Base-by-base conservation (phyloP, 2,888 invertebrate genomes). In the Allophyes oxyacanthae region DNA sequence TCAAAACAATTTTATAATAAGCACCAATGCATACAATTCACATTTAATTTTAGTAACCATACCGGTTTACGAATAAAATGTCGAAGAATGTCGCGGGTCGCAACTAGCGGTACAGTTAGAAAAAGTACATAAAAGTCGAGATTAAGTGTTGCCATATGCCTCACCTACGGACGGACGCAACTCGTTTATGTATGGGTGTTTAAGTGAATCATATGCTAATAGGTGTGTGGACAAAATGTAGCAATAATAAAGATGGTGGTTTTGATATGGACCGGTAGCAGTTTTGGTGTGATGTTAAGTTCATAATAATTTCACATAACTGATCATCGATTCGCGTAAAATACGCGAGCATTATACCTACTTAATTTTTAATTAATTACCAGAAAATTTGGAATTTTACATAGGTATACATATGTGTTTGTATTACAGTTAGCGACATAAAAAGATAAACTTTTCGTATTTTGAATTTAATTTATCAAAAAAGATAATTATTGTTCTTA, bases 201-300 rank as follows among this genome's bases (percentile, higher is more conserved):
- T 58, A 75, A 75, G 75, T 75, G 75, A 72, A 75, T 75, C 64
- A 64, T 72, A 67, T 58, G 68, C 13, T 63, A 75, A 75, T 57
- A 32, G 14, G 33, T 43, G 3, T 62, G 57, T 49, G 50, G 43
- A 68, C 64, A 64, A 75, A 74, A 65, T 65, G 45, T 49, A 54
- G 52, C 45, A 28, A 46, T 71, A 26, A 28, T 70, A 57, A 34
- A 52, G 37, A 52, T 70, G 49, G 48, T 56, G 36, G 36, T 44
- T 42, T 49, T 57, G 58, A 46, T 48, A 50, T 6, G 6, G 2
- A 34, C 30, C 40, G 33, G 41, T 42, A 48, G 64, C 44, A 6
- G 37, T 34, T 38, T 50, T 38, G 4, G 14, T n/a, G n/a, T n/a
- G n/a, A n/a, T n/a, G n/a, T n/a, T n/a, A n/a, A n/a, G n/a, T n/a